Evolutionary conservation across 1,140 invertebrate genomes (phyloP).

Genomic region (Orussus abietinus): DNA sequence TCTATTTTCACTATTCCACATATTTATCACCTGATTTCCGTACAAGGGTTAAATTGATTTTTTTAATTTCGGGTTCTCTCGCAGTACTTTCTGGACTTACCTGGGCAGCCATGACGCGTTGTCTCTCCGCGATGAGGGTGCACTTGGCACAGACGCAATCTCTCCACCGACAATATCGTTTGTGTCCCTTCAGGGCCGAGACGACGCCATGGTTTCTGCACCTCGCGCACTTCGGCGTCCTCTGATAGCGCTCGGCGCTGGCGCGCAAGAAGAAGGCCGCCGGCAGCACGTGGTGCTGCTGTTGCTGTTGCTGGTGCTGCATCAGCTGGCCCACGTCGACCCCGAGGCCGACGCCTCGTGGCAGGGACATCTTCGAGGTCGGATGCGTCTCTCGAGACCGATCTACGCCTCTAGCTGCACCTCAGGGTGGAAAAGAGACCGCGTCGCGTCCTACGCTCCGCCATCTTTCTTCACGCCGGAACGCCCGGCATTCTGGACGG

Average conservation of each 20-base stretch:
- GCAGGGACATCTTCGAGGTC: slow-evolving; percentile 62
- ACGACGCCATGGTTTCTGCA: slow-evolving; percentile 98
- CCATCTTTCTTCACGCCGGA: slow-evolving; percentile 10
- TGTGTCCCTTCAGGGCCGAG: slow-evolving; percentile 96
- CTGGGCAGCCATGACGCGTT: slow-evolving; percentile 98
- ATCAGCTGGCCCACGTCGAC: slow-evolving; percentile 78
- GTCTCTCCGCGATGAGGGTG: slow-evolving; percentile 96
- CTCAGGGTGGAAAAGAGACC: neutral
- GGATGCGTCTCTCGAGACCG: neutral
- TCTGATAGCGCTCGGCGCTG: slow-evolving; percentile 85
- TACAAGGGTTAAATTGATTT: too few relatives aligned
- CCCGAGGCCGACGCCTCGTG: slow-evolving; percentile 58
- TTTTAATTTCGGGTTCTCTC: too few relatives aligned
- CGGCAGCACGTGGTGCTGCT: slow-evolving; percentile 78
- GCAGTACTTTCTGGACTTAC: too few relatives aligned
- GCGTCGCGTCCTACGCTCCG: slow-evolving; percentile 24
- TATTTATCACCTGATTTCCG: too few relatives aligned
- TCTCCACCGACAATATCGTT: slow-evolving; percentile 93
- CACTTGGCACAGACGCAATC: slow-evolving; percentile 97
- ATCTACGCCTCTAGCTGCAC: neutral
- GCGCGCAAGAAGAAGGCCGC: slow-evolving; percentile 81
- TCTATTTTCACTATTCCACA: too few relatives aligned
- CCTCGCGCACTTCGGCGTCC: slow-evolving; percentile 98
- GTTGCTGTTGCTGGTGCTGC: slow-evolving; percentile 57
- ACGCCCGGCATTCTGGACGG: slow-evolving; percentile 1